Evolutionary conservation across 1,140 invertebrate genomes (phyloP), one percentile per base, ranked within the genome.

Genomic region (Aplysia californica): DNA sequence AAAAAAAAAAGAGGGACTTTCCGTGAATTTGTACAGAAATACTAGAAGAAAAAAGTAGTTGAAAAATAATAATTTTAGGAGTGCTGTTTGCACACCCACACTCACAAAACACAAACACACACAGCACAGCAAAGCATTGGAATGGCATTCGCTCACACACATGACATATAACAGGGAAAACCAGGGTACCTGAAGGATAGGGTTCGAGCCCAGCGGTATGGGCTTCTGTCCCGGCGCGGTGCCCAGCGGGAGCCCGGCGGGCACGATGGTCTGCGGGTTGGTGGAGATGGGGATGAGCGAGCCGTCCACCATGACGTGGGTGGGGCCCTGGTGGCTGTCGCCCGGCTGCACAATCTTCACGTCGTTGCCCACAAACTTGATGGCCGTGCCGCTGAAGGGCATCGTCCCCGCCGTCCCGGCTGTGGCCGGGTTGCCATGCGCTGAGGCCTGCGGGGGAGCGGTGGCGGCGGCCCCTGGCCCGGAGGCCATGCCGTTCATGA

Each of bases 221-320:
- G 10, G 58, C 55, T 75, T 58, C n/a, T 15, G 67, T 23, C 31
- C 5, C 33, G 33, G 39, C 10, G 50, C n/a, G 20, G 36, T 55
- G 61, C n/a, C 50, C 15, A 5, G 72, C 23, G 15, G 72, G 59
- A 31, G 61, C 26, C 58, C 58, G 6, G 58, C 10, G 6, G 72
- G 72, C 39, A 75, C 29, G 38, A 75, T 66, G 1, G 72, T 75
- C 72, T 75, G 72, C 38, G 72, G 72, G 61, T 75, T 75, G 2
- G 72, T 75, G 35, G 72, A 75, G 21, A 75, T 75, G 26, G 72
- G 72, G 38, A 75, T 75, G 0, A 75, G 41, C 35, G 72, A 75
- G 4, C 72, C 72, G 36, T 75, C 72, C 35, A 75, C 72, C 72
- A 75, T 75, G 3, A 75, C 72, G 50, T 75, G 72, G n/a, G 72